Percentiles rank a stretch among this genome's conserved stretches.
Conservation (phyloP, 2,113 vertebrate species). For the Eulacestoma nigropectus region DNA sequence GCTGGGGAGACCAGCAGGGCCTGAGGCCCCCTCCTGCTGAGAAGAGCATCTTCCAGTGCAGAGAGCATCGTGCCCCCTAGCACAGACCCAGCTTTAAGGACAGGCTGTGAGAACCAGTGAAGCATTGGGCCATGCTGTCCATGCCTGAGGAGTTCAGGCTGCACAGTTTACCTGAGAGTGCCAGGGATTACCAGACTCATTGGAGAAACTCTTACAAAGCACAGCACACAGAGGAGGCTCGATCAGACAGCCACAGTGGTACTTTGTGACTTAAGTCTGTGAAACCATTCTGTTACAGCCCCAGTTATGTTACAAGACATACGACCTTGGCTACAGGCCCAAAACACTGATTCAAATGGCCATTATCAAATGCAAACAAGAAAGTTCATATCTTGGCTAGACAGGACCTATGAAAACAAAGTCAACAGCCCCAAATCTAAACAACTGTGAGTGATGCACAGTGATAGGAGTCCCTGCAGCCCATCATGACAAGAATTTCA, state of each 20-base stretch:
- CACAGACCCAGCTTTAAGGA: rapidly evolving
- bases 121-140: rapidly evolving
- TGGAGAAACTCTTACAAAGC: neutral
- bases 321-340: neutral
- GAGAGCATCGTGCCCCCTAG: rapidly evolving
- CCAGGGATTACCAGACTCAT: neutral
- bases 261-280: neutral
- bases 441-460: neutral
- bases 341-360: neutral
- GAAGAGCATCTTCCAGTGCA: neutral
- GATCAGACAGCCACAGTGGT: rapidly evolving
- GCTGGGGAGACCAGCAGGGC: rapidly evolving
- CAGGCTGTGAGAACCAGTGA: rapidly evolving
- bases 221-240: rapidly evolving
- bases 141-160: neutral
- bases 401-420: neutral
- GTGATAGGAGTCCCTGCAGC: neutral
- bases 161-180: no score
- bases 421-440: neutral
- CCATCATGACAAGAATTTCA: neutral
- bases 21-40: neutral
- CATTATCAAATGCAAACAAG: neutral
- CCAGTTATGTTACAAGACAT: neutral
- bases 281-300: neutral
- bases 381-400: neutral